Base-by-base conservation (phyloP, 2,113 vertebrate genomes). In the Morone saxatilis region DNA sequence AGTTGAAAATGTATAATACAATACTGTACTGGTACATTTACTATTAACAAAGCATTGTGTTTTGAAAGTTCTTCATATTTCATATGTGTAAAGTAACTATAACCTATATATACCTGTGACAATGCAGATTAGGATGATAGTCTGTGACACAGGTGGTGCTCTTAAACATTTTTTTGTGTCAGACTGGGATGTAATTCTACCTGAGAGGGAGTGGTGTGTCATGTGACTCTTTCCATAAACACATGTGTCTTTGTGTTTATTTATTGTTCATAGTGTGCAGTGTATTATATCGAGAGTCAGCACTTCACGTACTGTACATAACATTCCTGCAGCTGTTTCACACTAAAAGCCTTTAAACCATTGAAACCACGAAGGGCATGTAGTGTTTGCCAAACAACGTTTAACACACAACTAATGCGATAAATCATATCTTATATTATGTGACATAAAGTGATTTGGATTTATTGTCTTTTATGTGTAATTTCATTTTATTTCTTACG, bases 151-250 rank as follows among this genome's bases (percentile, higher is more conserved):
- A 36, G 48, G 41, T 69, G 38, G 20, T 71, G 57, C 31, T 31
- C 51, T 81, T 75, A 54, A 74, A 74, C 57, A 68, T 71, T 76
- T 47, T 40, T 59, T 6, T 53, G 4, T 54, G 69, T 81, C 59
- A 63, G 40, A 76, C 48, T 68, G 8, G 25, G 45, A 54, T 75
- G 72, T 78, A 86, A 84, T 20, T 81, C 60, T 45, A 63, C 50
- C 83, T 77, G n/a, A 74, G 31, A 61, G 69, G 51, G 41, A 73
- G 65, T 47, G 65, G 60, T 45, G 48, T 43, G 5, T 50, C 59
- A 41, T 50, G 22, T 60, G 70, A 83, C n/a, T 70, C 59, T 66
- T 40, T 12, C 51, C 25, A 54, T 4, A 2, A 25, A 65, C 40
- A 51, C 41, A 4, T 31, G 67, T 38, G 54, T 4, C 6, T 59